Evolutionary conservation across 2,797 vertebrate species (phyloP).

Genomic region (Tokudaia muenninki): DNA sequence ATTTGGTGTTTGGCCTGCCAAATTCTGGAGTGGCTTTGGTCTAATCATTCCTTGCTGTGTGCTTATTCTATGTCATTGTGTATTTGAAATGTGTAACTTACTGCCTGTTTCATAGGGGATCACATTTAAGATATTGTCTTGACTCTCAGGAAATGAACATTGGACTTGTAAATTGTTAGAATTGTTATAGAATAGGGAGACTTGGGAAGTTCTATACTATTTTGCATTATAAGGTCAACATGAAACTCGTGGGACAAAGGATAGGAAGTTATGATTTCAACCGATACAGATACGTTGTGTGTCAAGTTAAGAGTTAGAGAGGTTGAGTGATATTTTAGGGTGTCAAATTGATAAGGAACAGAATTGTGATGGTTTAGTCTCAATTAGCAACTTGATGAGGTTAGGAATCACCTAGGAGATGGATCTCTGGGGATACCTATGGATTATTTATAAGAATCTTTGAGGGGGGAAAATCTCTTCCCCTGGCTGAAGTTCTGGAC

Average conservation of each 20-base stretch:
- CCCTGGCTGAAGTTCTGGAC: not conserved
- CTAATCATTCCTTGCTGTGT: not conserved
- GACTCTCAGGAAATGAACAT: not conserved
- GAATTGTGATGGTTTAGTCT: not conserved
- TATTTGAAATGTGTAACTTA: not conserved
- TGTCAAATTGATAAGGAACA: not conserved
- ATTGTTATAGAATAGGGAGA: not conserved
- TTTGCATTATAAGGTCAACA: not conserved
- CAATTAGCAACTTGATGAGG: not conserved
- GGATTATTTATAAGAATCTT: not conserved
- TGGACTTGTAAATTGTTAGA: not conserved
- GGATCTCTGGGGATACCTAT: not conserved
- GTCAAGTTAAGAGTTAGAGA: not conserved
- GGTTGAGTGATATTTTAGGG: not conserved
- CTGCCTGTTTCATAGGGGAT: not conserved
- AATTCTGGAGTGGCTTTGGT: not conserved
- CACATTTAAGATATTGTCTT: not conserved
- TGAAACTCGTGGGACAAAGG: not conserved
- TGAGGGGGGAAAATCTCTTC: not conserved
- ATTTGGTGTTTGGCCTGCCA: not conserved
- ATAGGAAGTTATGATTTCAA: not conserved
- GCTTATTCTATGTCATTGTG: not conserved
- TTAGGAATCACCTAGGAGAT: not conserved
- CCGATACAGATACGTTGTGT: not conserved
- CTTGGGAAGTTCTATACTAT: not conserved